Percentiles rank a stretch among this genome's conserved stretches.
Conservation (phyloP, 2,888 invertebrate genomes). For the Leptopilina drosophilae region DNA sequence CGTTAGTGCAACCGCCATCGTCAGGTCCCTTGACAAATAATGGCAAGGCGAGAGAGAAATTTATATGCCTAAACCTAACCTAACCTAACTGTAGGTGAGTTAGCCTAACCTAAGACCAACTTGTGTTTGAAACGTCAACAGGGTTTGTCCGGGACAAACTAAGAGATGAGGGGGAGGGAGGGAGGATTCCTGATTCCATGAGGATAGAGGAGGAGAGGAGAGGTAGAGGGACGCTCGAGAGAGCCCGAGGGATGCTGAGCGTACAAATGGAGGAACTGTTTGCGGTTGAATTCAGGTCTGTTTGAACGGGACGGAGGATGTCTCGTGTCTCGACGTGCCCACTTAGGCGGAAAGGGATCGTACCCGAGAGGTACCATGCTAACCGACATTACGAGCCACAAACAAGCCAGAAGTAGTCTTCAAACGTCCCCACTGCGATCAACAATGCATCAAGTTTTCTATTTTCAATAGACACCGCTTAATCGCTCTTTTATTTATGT, state of each 20-base stretch:
- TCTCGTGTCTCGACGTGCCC: conserved; percentile 46
- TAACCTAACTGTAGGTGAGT: conserved; percentile 22
- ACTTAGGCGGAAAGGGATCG: conserved; percentile 37
- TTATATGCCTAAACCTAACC: conserved; percentile 32
- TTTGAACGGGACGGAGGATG: conserved; percentile 53
- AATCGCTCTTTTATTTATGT: too few species aligned
- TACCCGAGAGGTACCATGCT: conserved; percentile 32
- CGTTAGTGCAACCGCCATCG: conserved; percentile 2
- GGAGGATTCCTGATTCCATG: conserved; percentile 29
- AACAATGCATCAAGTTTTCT: conserved; percentile 14
- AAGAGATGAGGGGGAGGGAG: background rate
- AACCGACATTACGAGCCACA: conserved; percentile 46
- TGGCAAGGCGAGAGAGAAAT: conserved; percentile 15
- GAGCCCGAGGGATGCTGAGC: conserved; percentile 41
- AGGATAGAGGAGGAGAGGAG: background rate
- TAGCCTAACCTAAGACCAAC: conserved; percentile 15
- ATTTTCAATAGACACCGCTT: background rate
- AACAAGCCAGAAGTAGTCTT: conserved; percentile 45
- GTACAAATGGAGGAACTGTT: conserved; percentile 54
- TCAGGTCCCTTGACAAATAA: conserved; percentile 32
- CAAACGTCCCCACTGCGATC: background rate
- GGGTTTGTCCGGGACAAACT: conserved; percentile 37
- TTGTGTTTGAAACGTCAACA: conserved; percentile 43
- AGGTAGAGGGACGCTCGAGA: background rate
- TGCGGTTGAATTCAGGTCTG: conserved; percentile 60